phyloP scores from a whole-genome alignment of 2,113 vertebrate species.

The Pipa parva region DNA sequence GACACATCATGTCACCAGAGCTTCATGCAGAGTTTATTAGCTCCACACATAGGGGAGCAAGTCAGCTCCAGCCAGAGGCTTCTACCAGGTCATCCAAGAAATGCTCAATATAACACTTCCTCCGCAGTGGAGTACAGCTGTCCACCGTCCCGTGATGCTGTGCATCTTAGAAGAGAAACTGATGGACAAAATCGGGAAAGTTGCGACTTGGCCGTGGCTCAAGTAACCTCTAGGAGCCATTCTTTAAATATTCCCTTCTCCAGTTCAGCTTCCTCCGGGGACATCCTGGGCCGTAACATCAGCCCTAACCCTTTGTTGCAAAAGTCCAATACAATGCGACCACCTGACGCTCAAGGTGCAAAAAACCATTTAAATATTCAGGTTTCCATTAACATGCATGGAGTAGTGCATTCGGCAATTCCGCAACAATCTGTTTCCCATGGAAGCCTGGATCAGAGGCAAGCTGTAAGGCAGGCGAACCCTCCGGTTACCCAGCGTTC shows the following conservation, averaged over 20 bases:
- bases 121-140: constrained; percentile 87
- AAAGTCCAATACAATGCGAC: constrained; percentile 81
- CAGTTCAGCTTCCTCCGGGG: constrained; percentile 73
- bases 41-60: constrained; percentile 86
- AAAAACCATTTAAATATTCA: constrained; percentile 87
- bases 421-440: constrained; percentile 79
- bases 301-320: constrained; percentile 84
- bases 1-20: constrained; percentile 86
- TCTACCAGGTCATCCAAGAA: constrained; percentile 76
- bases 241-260: constrained; percentile 72
- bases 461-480: constrained; percentile 70
- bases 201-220: constrained; percentile 69
- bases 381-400: constrained; percentile 84
- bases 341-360: constrained; percentile 75
- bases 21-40: constrained; percentile 92
- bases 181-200: constrained; percentile 69
- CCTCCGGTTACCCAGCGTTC: constrained; percentile 81
- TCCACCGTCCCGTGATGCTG: constrained; percentile 63
- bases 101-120: constrained; percentile 77
- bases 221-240: constrained; percentile 66
- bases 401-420: constrained; percentile 73
- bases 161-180: constrained; percentile 67
- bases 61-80: constrained; percentile 67
- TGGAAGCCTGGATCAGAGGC: constrained; percentile 78
- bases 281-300: constrained; percentile 85